Evolutionary conservation across 2,888 invertebrate genomes (phyloP).

Genomic region (Heliconius ethilla): DNA sequence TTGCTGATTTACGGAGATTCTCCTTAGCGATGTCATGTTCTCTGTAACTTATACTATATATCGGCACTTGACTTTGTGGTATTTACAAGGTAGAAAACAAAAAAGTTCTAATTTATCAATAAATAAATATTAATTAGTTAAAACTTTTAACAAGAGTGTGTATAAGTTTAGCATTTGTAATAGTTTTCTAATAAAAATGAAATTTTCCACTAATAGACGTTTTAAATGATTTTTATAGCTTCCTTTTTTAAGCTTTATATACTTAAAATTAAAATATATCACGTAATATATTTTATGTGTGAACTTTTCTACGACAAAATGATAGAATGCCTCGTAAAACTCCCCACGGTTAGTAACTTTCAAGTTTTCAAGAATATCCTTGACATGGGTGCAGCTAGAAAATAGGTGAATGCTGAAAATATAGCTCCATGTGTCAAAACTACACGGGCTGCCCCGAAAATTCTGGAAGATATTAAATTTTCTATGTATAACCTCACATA

Average conservation of each 20-base stretch:
- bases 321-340: constrained; percentile 24
- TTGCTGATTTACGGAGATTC: background rate
- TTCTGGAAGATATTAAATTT: constrained; percentile 17
- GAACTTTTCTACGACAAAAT: constrained; percentile 11
- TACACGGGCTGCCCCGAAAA: constrained; percentile 16
- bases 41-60: background rate
- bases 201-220: no score
- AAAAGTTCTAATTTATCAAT: background rate
- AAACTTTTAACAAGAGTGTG: no score
- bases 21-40: background rate
- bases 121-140: background rate
- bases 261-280: background rate
- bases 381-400: constrained; percentile 26
- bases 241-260: background rate
- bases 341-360: constrained; percentile 23
- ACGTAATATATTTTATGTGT: constrained; percentile 2
- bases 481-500: constrained; percentile 12
- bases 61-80: background rate
- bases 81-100: background rate
- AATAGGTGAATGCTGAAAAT: constrained; percentile 30
- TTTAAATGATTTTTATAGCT: background rate
- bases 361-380: constrained; percentile 32
- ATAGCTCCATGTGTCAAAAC: constrained; percentile 29
- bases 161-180: no score
- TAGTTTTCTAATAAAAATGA: no score